Conservation (phyloP, 2,888 invertebrate genomes). For the Glyphotaelius pellucidus region DNA sequence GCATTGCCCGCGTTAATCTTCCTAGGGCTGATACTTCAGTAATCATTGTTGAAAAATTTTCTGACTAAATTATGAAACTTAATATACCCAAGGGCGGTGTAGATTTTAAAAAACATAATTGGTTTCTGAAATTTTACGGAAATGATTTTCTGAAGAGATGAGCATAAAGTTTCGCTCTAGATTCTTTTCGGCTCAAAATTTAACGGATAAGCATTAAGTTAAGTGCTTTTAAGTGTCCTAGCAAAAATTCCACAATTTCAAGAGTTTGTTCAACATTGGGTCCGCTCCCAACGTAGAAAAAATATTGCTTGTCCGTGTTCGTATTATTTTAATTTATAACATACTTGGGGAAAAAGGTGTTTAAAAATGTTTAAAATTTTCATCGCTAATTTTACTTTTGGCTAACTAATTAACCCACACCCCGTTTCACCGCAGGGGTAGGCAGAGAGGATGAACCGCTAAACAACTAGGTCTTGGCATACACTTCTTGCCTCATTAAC, state of each 20-base stretch:
- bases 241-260: neutral
- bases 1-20: too few species aligned
- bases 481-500: too few species aligned
- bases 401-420: too few species aligned
- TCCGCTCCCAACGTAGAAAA: neutral
- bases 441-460: too few species aligned
- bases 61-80: too few species aligned
- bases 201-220: neutral
- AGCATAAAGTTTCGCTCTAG: neutral
- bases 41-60: too few species aligned
- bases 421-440: too few species aligned
- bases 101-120: neutral
- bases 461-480: too few species aligned
- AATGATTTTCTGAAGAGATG: neutral
- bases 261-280: neutral
- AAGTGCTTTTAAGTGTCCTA: neutral
- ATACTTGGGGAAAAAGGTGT: neutral
- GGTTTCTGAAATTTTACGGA: too few species aligned
- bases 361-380: neutral
- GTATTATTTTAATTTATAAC: neutral
- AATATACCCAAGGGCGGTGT: too few species aligned
- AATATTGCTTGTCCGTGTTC: neutral
- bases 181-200: neutral
- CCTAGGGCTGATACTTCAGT: too few species aligned
- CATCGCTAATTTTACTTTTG: neutral